Evolutionary conservation across 1,140 invertebrate species (phyloP), one percentile per base, ranked within the genome.

Genomic region (Penaeus chinensis): DNA sequence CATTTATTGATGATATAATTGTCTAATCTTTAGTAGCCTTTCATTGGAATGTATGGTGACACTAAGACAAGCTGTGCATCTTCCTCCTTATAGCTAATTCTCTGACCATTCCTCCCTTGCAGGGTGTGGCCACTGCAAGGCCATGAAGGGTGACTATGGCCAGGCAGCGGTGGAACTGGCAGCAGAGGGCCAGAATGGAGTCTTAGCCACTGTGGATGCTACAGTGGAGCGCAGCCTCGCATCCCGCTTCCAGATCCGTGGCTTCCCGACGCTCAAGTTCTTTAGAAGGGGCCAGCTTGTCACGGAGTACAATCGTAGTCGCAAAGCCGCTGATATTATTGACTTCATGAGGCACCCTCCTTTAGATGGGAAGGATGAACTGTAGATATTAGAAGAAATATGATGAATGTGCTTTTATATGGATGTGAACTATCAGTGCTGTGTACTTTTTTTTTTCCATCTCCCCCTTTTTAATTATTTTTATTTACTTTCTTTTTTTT

Each of bases 41-140:
- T 37, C 16, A n/a, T 42, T 18, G 11, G n/a, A 32, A 11, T 2
- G 24, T 60, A 42, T 27, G 7, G 8, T 42, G 32, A 27, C 24
- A 24, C n/a, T 61, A 42, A n/a, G 10, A 18, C 20, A 11, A 18
- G 42, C 77, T 18, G 77, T 20, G 42, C 16, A 79, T 16, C 32
- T 90, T 92, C 92, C 82, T 91, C 92, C 37, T 92, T 91, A 92
- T 90, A 91, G 91, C 92, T 69, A 19, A 47, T 32, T 60, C 32
- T n/a, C 78, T 27, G 61, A n/a, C 71, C 32, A 19, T 42, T 88
- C 8, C 27, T 66, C 66, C 22, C 27, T 82, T 81, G 32, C 90
- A 94, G 94, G 94, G 94, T 94, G 94, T 92, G 93, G 93, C 13
- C 94, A 94, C 91, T 95, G 94, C 91, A 94, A 94, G 91, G 92